Evolutionary conservation across 2,888 invertebrate species (phyloP).

Genomic region (Lissocephala sabroskyi): DNA sequence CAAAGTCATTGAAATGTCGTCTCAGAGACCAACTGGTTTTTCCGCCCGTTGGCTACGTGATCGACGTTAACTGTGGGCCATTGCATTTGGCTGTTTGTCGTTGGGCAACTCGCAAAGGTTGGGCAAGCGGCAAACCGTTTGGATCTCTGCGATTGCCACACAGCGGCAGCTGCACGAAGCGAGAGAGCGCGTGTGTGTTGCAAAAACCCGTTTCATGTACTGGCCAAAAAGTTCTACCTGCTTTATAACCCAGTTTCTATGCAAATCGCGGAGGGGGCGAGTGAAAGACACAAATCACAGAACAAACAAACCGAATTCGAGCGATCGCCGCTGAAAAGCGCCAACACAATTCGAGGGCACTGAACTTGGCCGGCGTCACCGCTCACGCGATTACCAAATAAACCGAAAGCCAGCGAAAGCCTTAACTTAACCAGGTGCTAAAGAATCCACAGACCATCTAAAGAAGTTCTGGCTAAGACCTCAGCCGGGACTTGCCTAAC

Average conservation of each 20-base stretch:
- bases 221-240: conserved; percentile 15
- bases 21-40: conserved; percentile 42
- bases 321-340: conserved; percentile 14
- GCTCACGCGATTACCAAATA: conserved; percentile 47
- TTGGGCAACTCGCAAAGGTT: not conserved
- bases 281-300: conserved; percentile 19
- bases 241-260: conserved; percentile 54
- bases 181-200: not conserved
- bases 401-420: conserved; percentile 45
- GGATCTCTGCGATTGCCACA: not conserved
- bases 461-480: too few relatives aligned
- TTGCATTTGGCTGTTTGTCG: too few relatives aligned
- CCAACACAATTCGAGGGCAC: conserved; percentile 60
- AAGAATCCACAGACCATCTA: too few relatives aligned
- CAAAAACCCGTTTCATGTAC: conserved; percentile 1
- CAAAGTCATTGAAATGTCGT: conserved; percentile 57
- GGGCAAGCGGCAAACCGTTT: not conserved
- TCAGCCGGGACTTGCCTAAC: too few relatives aligned
- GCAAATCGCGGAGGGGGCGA: conserved; percentile 27
- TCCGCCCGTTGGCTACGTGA: conserved; percentile 34
- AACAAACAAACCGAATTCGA: conserved; percentile 9
- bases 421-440: too few relatives aligned
- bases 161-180: not conserved
- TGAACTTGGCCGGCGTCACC: conserved; percentile 47
- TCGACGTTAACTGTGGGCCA: conserved; percentile 34